A percentile compares a stretch with the other conserved stretches of the same genome.
These are phyloP conservation scores for Morpho deidamia DNA, from an alignment of 2,888 invertebrate genomes.

Conservation along the genomic window DNA sequence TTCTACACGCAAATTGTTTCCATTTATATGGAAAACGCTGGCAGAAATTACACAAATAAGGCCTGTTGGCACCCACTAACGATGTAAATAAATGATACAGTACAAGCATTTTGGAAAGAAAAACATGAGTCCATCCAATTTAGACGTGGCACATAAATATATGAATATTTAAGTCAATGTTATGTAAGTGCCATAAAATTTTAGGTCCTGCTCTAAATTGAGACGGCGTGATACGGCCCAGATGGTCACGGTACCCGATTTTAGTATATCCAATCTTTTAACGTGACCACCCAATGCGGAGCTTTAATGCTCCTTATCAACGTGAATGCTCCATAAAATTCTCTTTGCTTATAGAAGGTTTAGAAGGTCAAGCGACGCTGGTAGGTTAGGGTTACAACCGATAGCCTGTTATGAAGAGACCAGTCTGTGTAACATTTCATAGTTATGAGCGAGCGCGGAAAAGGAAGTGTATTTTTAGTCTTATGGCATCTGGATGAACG, in stretches of 20 bases:
- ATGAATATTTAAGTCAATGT: constrained; percentile 33
- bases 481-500: constrained; percentile 63
- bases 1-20: constrained; percentile 16
- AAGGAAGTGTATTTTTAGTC: constrained; percentile 75
- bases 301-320: constrained; percentile 44
- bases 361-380: constrained; percentile 42
- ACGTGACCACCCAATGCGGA: constrained; percentile 50
- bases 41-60: constrained; percentile 18
- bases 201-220: constrained; percentile 65
- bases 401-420: constrained; percentile 67
- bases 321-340: constrained; percentile 39
- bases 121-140: constrained; percentile 19
- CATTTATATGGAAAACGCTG: constrained; percentile 17
- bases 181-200: constrained; percentile 63
- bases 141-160: constrained; percentile 24
- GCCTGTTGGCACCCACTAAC: constrained; percentile 14
- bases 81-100: constrained; percentile 9
- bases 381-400: constrained; percentile 56
- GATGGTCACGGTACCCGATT: constrained; percentile 72
- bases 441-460: constrained; percentile 70
- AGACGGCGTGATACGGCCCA: constrained; percentile 69
- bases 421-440: constrained; percentile 65
- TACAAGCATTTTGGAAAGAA: constrained; percentile 9
- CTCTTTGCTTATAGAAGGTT: constrained; percentile 37
- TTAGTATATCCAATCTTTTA: constrained; percentile 70